Evolutionary conservation across 2,888 invertebrate species (phyloP).

Genomic region (Noctua janthina): DNA sequence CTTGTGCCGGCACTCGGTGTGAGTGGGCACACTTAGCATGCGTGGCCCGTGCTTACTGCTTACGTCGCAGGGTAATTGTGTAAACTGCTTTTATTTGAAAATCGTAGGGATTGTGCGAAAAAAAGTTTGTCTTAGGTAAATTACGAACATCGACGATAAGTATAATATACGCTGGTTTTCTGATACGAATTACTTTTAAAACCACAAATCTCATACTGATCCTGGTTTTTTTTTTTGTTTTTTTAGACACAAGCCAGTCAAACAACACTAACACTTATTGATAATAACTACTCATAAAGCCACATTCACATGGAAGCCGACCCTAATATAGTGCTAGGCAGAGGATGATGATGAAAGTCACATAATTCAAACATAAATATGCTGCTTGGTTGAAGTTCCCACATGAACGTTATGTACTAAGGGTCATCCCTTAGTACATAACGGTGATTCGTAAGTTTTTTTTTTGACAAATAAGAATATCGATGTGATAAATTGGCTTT

Average conservation of each 20-base stretch:
- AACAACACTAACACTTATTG: neutral
- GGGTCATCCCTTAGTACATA: too few species aligned
- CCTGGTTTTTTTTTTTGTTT: neutral
- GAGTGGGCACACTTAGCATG: slow-evolving; percentile 23
- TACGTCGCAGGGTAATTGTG: neutral
- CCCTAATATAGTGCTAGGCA: too few species aligned
- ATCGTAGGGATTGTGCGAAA: neutral
- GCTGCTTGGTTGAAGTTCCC: neutral
- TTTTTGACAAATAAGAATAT: neutral
- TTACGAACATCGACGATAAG: neutral
- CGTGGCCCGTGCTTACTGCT: slow-evolving; percentile 2
- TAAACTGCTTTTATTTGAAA: neutral
- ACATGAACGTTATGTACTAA: neutral
- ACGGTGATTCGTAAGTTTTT: neutral
- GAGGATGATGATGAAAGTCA: too few species aligned
- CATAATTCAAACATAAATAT: too few species aligned
- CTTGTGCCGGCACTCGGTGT: neutral
- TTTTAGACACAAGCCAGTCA: neutral
- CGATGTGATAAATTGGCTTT: neutral
- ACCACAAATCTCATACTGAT: neutral
- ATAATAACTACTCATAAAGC: too few species aligned
- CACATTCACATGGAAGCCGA: too few species aligned
- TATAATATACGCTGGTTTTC: neutral
- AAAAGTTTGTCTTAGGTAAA: neutral
- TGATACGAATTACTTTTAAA: neutral